These are phyloP conservation scores for Phania funesta DNA, from an alignment of 2,888 invertebrate genomes.

Conservation along the genomic window DNA sequence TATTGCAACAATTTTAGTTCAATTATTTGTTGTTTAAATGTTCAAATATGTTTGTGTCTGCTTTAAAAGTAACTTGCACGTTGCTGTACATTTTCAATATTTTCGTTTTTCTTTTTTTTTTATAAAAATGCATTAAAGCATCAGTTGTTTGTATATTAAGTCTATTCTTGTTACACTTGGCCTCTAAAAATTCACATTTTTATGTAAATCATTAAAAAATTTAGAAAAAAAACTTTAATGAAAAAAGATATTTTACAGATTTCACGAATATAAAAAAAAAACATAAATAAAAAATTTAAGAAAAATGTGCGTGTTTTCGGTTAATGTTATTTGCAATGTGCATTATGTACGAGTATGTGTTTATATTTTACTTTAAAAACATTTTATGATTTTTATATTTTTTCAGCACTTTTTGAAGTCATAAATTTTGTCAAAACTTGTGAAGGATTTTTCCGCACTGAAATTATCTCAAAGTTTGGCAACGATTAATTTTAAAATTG, in stretches of 20 bases:
- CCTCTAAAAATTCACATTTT: slow-evolving; percentile 72
- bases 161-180: slow-evolving; percentile 79
- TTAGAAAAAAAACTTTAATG: slow-evolving; percentile 16
- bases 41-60: neutral
- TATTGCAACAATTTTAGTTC: neutral
- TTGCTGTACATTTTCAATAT: slow-evolving; percentile 5
- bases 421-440: no score
- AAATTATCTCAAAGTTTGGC: no score
- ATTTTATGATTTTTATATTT: neutral
- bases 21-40: neutral
- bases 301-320: slow-evolving; percentile 19
- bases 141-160: slow-evolving; percentile 67
- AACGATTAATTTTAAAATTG: no score
- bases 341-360: no score
- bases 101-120: slow-evolving; percentile 8
- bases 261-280: slow-evolving; percentile 6
- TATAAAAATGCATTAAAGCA: slow-evolving; percentile 5
- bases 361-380: neutral
- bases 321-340: neutral
- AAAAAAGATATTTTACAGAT: slow-evolving; percentile 45
- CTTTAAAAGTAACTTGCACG: slow-evolving; percentile 28
- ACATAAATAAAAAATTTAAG: neutral
- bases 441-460: no score
- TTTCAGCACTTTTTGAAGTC: neutral
- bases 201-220: slow-evolving; percentile 33